Percentiles rank a stretch among this genome's conserved stretches.
These are phyloP conservation scores for Betta splendens DNA, from an alignment of 2,797 vertebrate genomes.

Conservation along the genomic window DNA sequence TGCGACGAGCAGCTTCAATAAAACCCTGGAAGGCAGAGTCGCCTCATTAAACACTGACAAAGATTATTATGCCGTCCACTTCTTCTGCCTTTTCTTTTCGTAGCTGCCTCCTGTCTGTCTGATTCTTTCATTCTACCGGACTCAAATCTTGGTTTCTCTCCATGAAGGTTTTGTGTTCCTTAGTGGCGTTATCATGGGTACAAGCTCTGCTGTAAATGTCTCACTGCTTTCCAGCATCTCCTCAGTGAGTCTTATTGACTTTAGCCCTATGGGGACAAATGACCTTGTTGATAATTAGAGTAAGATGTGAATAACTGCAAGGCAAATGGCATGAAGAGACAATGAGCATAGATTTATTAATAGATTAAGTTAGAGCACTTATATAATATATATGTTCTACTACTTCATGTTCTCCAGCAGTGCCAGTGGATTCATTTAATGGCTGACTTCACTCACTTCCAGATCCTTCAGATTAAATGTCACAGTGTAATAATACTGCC, in stretches of 20 bases:
- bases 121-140: too few species aligned
- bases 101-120: slow-evolving; percentile 34
- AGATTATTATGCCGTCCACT: slow-evolving; percentile 66
- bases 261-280: slow-evolving; percentile 54
- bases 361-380: slow-evolving; percentile 12
- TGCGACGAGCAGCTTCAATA: slow-evolving; percentile 71
- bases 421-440: slow-evolving; percentile 8
- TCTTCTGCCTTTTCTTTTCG: slow-evolving; percentile 45
- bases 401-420: slow-evolving; percentile 3
- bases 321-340: slow-evolving; percentile 31
- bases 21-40: slow-evolving; percentile 70
- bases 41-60: slow-evolving; percentile 73
- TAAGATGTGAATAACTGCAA: slow-evolving; percentile 53
- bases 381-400: slow-evolving; percentile 14
- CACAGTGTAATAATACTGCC: slow-evolving; percentile 2
- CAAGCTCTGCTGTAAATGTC: slow-evolving; percentile 42
- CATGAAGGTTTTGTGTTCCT: slow-evolving; percentile 12
- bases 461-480: slow-evolving; percentile 21
- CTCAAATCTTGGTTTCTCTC: too few species aligned
- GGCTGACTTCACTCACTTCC: slow-evolving; percentile 12
- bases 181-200: slow-evolving; percentile 52
- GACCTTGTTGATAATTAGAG: slow-evolving; percentile 54
- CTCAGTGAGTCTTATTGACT: slow-evolving; percentile 70
- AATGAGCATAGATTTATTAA: slow-evolving; percentile 54
- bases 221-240: slow-evolving; percentile 33